Evolutionary conservation across 2,113 vertebrate species (phyloP), one percentile per base, ranked within the genome.

Genomic region (Erythrocercus mccallii): DNA sequence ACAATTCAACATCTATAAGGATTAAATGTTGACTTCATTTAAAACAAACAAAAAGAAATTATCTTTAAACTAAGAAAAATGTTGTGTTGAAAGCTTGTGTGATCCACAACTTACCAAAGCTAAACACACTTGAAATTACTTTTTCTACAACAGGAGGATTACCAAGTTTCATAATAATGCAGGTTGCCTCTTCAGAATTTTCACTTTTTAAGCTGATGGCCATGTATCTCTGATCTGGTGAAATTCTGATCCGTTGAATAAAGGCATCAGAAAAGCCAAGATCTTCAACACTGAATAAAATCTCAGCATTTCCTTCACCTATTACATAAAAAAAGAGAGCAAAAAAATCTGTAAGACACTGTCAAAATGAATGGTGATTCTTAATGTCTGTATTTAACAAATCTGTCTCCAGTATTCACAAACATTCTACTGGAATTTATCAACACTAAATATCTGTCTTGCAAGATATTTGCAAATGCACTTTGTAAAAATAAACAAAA

Each of bases 191-290:
- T 96, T 99, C 98, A 57, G 96, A 97, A 88, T 97, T 93, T 69
- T 92, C 72, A 38, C 92, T 96, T 97, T 98, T 99, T 65, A 99
- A 87, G 38, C 97, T 97, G 62, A 98, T 97, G 23, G 99, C 99
- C 82, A 99, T 97, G 37, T 98, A 97, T 61, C 88, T 98, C 88
- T 99, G 98, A 91, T 96, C 94, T 61, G 99, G 98, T 68, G 99
- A 99, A 92, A 99, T 98, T 94, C 99, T 98, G 87, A 99, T 98
- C 82, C 98, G 98, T 88, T 99, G 99, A 94, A 99, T 96, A 93
- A 97, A 94, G 23, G 95, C 95, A 93, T 96, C 95, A 54, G 96
- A 94, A 92, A 98, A 97, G 22, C 98, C 97, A 61, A 97, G 91
- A 80, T 98, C 98, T 96, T 98, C 96, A 25, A 95, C 71, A 88